Base-by-base conservation (phyloP, 2,113 vertebrate genomes). In the Nymphicus hollandicus region DNA sequence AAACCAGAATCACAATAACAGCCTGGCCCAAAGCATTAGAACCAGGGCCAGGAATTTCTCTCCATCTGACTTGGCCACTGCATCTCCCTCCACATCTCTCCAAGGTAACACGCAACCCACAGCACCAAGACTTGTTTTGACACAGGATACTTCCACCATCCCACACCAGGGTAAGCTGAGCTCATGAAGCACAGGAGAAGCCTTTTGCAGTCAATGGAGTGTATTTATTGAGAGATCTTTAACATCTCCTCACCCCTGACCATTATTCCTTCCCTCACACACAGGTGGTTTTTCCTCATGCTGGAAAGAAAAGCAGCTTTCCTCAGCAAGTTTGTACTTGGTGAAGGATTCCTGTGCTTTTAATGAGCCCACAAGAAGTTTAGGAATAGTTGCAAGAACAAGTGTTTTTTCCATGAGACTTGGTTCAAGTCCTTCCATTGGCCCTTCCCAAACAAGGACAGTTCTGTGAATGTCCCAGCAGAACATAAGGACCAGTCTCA, bases 181-280 rank as follows among this genome's bases (percentile, higher is more conserved):
- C 35, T 76, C 25, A 43, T 7, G 35, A 91, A 89, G 58, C 46
- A 96, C 8, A 25, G 77, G 50, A 56, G 68, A 84, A 73, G 28
- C 76, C 37, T 86, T 55, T 6, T 61, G 14, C 63, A 81, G 46
- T 86, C 69, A 76, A 29, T 8, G 11, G 28, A 61, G 6, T 83
- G 73, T n/a, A 49, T 95, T 96, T 97, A 97, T 96, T 96, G 70
- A 83, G 63, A 88, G 25, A 73, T 24, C 63, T 93, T 46, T 25
- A 84, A 74, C 33, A 76, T 52, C 80, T 76, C 41, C 39, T 64
- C 31, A 7, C 52, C n/a, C 43, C 28, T 84, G 86, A 61, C 58
- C 33, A 46, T 66, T 55, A 78, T 10, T 83, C 13, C 37, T 70
- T 89, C 70, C 56, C 25, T 92, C 47, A 70, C 29, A 55, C 7